Percentiles rank a stretch among this genome's conserved stretches.
phyloP scores from a whole-genome alignment of 2,888 invertebrate genomes.

The Phaedon cochleariae region DNA sequence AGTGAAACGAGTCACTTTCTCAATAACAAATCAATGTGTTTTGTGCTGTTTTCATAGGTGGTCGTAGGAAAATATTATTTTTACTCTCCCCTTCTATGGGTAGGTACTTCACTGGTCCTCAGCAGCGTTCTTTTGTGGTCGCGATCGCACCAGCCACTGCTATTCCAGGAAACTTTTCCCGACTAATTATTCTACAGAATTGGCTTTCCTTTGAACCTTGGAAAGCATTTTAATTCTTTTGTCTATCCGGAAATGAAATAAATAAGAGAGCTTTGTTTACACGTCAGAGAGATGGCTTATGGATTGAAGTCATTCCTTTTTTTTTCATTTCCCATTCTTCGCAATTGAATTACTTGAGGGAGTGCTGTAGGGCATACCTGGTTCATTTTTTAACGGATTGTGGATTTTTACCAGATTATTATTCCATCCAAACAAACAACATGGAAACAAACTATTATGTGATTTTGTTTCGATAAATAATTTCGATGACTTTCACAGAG shows the following conservation, averaged over 20 bases:
- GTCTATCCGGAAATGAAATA: slow-evolving; percentile 37
- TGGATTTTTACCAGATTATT: too few species aligned
- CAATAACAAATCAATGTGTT: too few species aligned
- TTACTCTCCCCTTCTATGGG: too few species aligned
- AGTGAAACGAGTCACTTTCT: too few species aligned
- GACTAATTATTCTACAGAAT: slow-evolving; percentile 43
- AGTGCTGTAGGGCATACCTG: background rate
- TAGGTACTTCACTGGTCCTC: background rate
- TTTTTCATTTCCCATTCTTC: slow-evolving; percentile 7
- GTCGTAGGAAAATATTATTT: too few species aligned
- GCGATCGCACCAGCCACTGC: slow-evolving; percentile 32
- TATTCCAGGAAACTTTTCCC: slow-evolving; percentile 39
- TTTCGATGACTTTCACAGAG: too few species aligned
- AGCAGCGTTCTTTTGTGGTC: background rate
- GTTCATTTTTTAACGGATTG: background rate
- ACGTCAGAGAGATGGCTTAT: slow-evolving; percentile 29
- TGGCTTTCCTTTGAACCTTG: slow-evolving; percentile 37
- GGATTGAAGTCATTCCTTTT: slow-evolving; percentile 17
- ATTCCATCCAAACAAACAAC: too few species aligned
- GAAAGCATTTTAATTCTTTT: slow-evolving; percentile 38
- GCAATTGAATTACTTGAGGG: slow-evolving; percentile 5
- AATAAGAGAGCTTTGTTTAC: slow-evolving; percentile 35
- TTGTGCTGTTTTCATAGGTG: too few species aligned
- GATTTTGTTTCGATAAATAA: too few species aligned
- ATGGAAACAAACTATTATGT: too few species aligned